Conservation (phyloP, 2,113 vertebrate species). For the Salvelinus namaycush region DNA sequence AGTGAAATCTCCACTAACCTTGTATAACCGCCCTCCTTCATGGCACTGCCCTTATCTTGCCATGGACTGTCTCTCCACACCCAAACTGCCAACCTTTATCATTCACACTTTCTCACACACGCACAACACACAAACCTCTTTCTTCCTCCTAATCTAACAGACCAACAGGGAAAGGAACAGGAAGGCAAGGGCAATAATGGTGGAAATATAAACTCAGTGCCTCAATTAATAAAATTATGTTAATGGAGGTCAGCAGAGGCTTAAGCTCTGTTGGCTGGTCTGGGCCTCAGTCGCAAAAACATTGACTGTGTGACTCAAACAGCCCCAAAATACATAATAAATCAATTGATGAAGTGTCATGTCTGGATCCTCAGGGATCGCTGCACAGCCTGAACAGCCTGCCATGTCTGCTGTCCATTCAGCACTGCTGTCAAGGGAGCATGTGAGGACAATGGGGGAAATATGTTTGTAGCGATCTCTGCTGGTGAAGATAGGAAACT, state of each 20-base stretch:
- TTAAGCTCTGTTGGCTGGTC: constrained; percentile 21
- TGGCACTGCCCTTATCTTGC: not conserved
- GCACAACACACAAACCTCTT: constrained; percentile 1
- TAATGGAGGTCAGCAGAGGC: constrained; percentile 11
- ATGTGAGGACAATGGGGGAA: constrained; percentile 42
- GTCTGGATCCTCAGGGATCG: constrained; percentile 20
- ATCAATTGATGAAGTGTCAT: constrained; percentile 35
- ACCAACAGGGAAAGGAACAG: constrained; percentile 17
- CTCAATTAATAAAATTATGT: constrained; percentile 25
- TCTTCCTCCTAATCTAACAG: constrained; percentile 19
- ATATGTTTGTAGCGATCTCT: constrained; percentile 38
- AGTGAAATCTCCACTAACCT: not conserved
- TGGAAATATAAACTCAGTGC: constrained; percentile 7
- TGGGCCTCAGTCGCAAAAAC: constrained; percentile 16
- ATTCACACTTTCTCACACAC: not conserved
- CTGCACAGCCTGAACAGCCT: not conserved
- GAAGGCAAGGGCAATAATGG: not conserved
- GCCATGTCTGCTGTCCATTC: not conserved
- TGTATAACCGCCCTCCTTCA: not conserved
- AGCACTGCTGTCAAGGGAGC: constrained; percentile 18
- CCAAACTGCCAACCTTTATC: constrained; percentile 5
- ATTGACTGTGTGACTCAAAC: constrained; percentile 24
- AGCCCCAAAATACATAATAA: constrained; percentile 11
- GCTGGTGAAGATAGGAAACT: constrained; percentile 31
- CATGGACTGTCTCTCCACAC: constrained; percentile 13